phyloP scores from a whole-genome alignment of 2,888 invertebrate genomes.

The Pycnomerus fuliginosus region DNA sequence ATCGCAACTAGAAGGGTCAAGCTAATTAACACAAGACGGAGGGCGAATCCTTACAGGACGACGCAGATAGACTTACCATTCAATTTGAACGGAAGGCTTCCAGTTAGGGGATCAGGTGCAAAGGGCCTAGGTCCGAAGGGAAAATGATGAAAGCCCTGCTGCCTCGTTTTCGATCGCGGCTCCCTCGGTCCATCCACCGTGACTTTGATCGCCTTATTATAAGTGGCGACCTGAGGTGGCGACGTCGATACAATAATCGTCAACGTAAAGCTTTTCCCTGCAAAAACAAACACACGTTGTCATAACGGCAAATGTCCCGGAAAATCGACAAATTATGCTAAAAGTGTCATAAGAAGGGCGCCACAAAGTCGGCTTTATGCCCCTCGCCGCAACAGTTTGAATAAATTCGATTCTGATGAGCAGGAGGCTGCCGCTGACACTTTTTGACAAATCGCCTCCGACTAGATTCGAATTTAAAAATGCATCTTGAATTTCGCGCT shows the following conservation, averaged over 20 bases:
- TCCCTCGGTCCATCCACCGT: conserved; percentile 99
- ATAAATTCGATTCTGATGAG: conserved; percentile 40
- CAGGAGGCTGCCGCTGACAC: conserved; percentile 38
- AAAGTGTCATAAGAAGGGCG: conserved; percentile 18
- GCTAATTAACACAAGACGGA: no score
- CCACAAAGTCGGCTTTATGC: conserved; percentile 7
- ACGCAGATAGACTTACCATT: conserved; percentile 69
- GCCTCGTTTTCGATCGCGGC: conserved; percentile 89
- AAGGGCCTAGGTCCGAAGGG: conserved; percentile 83
- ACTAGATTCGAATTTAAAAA: conserved; percentile 36
- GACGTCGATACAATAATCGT: conserved; percentile 93
- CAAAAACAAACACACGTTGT: conserved; percentile 35
- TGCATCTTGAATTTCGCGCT: neutral
- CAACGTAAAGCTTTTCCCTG: conserved; percentile 96
- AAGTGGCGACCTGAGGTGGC: conserved; percentile 95
- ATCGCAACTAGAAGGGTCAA: no score
- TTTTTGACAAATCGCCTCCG: conserved; percentile 43
- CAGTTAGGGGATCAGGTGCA: conserved; percentile 77
- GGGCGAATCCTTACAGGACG: no score
- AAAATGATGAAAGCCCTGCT: conserved; percentile 86
- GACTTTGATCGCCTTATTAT: conserved; percentile 97
- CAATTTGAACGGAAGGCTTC: conserved; percentile 78
- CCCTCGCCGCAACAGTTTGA: conserved; percentile 31
- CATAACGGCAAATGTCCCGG: conserved; percentile 21
- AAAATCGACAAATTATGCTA: conserved; percentile 30